Base-by-base conservation (phyloP, 2,797 vertebrate species). In the Labroides dimidiatus region DNA sequence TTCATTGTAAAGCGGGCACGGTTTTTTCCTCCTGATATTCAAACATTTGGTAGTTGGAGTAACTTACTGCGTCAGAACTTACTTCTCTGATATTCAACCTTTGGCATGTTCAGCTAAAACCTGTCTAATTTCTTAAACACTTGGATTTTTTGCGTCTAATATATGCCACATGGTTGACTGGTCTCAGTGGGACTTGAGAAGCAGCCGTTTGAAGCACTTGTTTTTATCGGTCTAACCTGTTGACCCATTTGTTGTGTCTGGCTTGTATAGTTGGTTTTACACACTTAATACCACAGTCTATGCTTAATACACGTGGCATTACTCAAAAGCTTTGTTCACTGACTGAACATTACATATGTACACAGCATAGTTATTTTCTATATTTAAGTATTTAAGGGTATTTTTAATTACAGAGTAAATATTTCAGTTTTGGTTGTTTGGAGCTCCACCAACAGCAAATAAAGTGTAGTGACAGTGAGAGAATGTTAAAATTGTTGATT, bases 201-300 rank as follows among this genome's bases (percentile, higher is more conserved):
- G 61, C 39, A 33, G 5, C 7, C 5, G 30, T 33, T n/a, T 65
- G 23, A 63, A 59, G 41, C 47, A 39, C 23, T 82, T 85, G 77
- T 77, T 77, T 80, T 24, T 37, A 53, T 67, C 20, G 17, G 23
- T 82, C 56, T 91, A 84, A 91, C 88, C 86, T 56, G 53, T 19
- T 85, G 90, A 90, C 89, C 86, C 63, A 45, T 23, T 1, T 73
- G 72, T 75, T 81, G 78, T 72, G 82, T 81, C 66, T 85, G 66
- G 20, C 8, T 59, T 50, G 45, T 52, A 15, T 17, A 48, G 61
- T 20, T 51, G 50, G 27, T 63, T 49, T n/a, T n/a, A n/a, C 53
- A 39, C 37, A 12, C 30, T 4, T 9, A 1, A 6, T n/a, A n/a
- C n/a, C n/a, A n/a, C n/a, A n/a, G n/a, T n/a, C n/a, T n/a, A n/a